Conservation (phyloP, 2,797 vertebrate genomes). For the Morus bassanus region DNA sequence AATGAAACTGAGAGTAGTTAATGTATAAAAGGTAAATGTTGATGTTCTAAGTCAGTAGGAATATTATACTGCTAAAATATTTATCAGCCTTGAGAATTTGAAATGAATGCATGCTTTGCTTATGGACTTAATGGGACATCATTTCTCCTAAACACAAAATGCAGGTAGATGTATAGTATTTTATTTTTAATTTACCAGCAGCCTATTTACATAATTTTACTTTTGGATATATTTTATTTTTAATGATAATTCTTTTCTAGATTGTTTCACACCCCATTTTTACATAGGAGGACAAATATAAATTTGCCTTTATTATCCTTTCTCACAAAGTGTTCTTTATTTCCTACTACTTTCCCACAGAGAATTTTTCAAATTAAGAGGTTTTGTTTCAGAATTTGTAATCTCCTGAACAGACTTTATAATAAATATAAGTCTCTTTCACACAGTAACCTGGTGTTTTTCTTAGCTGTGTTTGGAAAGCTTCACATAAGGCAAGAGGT, state of each 20-base stretch:
- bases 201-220: neutral
- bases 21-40: neutral
- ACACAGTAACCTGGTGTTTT: neutral
- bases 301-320: constrained; percentile 33
- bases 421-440: constrained; percentile 25
- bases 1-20: neutral
- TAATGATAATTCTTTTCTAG: constrained; percentile 26
- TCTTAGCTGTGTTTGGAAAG: constrained; percentile 41
- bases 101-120: neutral
- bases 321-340: constrained; percentile 47
- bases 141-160: neutral
- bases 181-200: neutral
- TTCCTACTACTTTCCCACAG: constrained; percentile 54
- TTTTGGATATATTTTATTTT: constrained; percentile 21
- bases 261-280: constrained; percentile 37
- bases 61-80: neutral
- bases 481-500: neutral
- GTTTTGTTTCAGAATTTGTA: constrained; percentile 51
- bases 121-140: neutral
- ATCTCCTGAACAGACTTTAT: constrained; percentile 46
- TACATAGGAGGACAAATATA: constrained; percentile 45
- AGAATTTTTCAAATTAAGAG: constrained; percentile 60
- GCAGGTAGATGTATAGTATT: neutral
- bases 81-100: neutral
- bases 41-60: neutral